Conservation (phyloP, 2,888 invertebrate genomes). For the Campoplex capitator region DNA sequence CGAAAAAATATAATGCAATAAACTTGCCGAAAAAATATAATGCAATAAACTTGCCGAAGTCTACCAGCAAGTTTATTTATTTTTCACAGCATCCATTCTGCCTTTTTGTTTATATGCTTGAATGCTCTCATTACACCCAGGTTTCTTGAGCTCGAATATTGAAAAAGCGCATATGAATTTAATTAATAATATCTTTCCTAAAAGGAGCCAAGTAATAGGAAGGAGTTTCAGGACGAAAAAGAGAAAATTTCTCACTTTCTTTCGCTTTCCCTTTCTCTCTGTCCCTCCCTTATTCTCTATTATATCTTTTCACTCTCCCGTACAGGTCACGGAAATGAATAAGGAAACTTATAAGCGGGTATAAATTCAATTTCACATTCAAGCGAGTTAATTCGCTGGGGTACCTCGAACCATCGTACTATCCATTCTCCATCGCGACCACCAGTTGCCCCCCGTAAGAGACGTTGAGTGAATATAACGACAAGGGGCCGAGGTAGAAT, state of each 20-base stretch:
- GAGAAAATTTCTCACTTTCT: neutral
- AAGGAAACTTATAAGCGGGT: constrained; percentile 74
- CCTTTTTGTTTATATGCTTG: constrained; percentile 32
- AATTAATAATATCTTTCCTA: constrained; percentile 73
- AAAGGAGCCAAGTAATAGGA: constrained; percentile 40
- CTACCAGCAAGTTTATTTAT: neutral
- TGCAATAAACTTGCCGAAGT: neutral
- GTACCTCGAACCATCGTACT: constrained; percentile 37
- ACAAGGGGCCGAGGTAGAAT: constrained; percentile 45
- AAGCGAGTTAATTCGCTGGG: constrained; percentile 74
- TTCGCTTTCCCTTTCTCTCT: constrained; percentile 3
- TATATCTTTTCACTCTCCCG: constrained; percentile 14
- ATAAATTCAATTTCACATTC: constrained; percentile 79
- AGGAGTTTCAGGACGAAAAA: constrained; percentile 19
- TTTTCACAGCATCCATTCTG: neutral
- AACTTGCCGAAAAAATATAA: no score
- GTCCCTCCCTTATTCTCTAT: neutral
- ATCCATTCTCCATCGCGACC: constrained; percentile 44
- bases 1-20: no score
- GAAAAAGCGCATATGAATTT: constrained; percentile 68
- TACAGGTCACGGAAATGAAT: constrained; percentile 74
- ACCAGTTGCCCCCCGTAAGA: constrained; percentile 65
- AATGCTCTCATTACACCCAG: constrained; percentile 36
- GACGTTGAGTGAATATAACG: constrained; percentile 57
- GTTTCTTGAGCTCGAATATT: constrained; percentile 18